Evolutionary conservation across 2,113 vertebrate species (phyloP).

Genomic region (Syngnathus scovelli): DNA sequence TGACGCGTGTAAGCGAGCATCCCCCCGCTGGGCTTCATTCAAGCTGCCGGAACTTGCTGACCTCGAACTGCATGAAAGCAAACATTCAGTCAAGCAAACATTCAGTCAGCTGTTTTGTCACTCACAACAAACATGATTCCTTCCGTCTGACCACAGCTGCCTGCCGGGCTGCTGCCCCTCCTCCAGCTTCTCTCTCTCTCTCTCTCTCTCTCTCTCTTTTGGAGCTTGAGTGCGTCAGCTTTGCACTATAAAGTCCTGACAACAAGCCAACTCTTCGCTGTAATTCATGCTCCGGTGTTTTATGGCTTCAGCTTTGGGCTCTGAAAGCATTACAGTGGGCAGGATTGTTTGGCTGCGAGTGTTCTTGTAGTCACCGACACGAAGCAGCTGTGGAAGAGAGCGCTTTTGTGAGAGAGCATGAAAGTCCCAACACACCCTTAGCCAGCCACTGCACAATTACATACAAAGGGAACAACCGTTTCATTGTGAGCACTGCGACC

Average conservation of each 20-base stretch:
- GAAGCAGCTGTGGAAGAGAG: not conserved
- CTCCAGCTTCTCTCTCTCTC: conserved; percentile 14
- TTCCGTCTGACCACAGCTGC: conserved; percentile 58
- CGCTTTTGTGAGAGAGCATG: not conserved
- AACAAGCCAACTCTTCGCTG: conserved; percentile 54
- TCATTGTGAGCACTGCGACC: conserved; percentile 57
- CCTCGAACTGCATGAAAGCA: conserved; percentile 55
- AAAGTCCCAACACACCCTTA: not conserved
- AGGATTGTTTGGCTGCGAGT: conserved; percentile 13
- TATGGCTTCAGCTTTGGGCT: conserved; percentile 2
- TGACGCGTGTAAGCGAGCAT: not conserved
- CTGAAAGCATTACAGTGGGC: conserved; percentile 24
- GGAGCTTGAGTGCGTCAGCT: conserved; percentile 65
- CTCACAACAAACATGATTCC: conserved; percentile 62
- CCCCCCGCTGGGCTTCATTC: not conserved
- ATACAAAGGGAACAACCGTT: conserved; percentile 38
- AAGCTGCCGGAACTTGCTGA: conserved; percentile 33
- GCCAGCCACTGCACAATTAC: not conserved
- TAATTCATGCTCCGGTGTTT: conserved; percentile 24
- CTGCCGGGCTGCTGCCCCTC: conserved; percentile 25
- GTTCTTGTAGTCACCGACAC: not conserved
- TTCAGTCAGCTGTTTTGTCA: conserved; percentile 16
- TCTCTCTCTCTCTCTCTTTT: conserved; percentile 25
- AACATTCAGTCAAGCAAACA: conserved; percentile 28
- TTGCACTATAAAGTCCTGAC: conserved; percentile 57